A percentile compares a stretch with the other conserved stretches of the same genome.
Evolutionary conservation across 2,797 vertebrate species (phyloP).

Genomic region (Schizopygopsis pylzovi): DNA sequence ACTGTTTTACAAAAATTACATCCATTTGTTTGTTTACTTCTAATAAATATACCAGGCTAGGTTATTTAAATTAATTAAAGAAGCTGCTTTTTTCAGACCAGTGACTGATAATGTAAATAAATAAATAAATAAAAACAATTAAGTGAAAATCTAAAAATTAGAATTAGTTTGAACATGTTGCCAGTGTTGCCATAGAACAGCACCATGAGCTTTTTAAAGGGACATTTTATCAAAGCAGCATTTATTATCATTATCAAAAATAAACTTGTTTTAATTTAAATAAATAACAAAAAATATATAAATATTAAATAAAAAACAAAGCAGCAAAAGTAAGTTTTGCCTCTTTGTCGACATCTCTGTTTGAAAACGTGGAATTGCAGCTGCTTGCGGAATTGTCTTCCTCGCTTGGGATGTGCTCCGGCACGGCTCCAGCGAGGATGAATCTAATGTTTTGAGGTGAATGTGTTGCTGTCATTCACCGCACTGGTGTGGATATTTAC

Average conservation of each 20-base stretch:
- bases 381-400: too few relatives aligned
- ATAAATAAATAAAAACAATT: not conserved
- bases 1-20: not conserved
- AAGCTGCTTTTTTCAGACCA: not conserved
- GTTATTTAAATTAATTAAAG: not conserved
- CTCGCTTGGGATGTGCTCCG: too few relatives aligned
- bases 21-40: slow-evolving; percentile 17
- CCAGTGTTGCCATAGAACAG: not conserved
- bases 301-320: too few relatives aligned
- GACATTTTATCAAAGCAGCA: not conserved
- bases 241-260: not conserved
- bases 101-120: not conserved
- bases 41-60: not conserved
- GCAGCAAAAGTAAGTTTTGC: too few relatives aligned
- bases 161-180: not conserved
- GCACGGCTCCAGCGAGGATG: too few relatives aligned
- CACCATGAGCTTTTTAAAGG: not conserved
- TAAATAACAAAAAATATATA: too few relatives aligned
- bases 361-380: too few relatives aligned
- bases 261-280: not conserved
- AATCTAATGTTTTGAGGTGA: too few relatives aligned
- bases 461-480: too few relatives aligned
- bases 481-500: too few relatives aligned
- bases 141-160: not conserved
- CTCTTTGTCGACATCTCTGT: too few relatives aligned